These are phyloP conservation scores for Cantharis lateralis DNA, from an alignment of 2,888 invertebrate genomes.

Conservation along the genomic window DNA sequence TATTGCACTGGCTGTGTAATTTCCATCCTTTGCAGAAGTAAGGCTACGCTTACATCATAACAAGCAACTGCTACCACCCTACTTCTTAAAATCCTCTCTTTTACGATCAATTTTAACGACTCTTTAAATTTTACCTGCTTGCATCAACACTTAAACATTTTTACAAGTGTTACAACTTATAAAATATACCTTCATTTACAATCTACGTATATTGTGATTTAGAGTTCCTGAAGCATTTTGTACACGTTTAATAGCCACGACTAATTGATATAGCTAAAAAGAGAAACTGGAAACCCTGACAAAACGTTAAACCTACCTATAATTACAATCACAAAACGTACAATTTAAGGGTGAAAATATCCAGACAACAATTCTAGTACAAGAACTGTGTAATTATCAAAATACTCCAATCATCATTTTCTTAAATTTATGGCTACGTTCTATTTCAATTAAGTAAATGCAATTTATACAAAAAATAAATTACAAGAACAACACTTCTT, in stretches of 20 bases:
- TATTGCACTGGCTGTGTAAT: slow-evolving; percentile 15
- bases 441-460: slow-evolving; percentile 5
- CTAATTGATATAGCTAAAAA: slow-evolving; percentile 9
- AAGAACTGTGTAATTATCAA: slow-evolving; percentile 18
- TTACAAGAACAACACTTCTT: not conserved
- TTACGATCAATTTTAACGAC: slow-evolving; percentile 27
- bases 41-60: slow-evolving; percentile 16
- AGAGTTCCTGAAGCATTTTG: slow-evolving; percentile 3
- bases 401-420: slow-evolving; percentile 9
- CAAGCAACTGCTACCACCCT: slow-evolving; percentile 26
- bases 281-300: slow-evolving; percentile 5
- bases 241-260: slow-evolving; percentile 16
- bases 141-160: slow-evolving; percentile 22
- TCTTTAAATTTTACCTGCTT: slow-evolving; percentile 26
- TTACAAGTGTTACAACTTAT: slow-evolving; percentile 20
- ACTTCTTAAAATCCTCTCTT: slow-evolving; percentile 24
- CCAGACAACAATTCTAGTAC: slow-evolving; percentile 17
- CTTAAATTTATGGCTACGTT: slow-evolving; percentile 8
- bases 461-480: not conserved
- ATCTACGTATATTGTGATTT: not conserved
- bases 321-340: slow-evolving; percentile 10
- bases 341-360: slow-evolving; percentile 14
- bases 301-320: slow-evolving; percentile 17
- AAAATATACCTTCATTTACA: slow-evolving; percentile 18
- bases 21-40: slow-evolving; percentile 6